These are phyloP conservation scores for Mamestra configurata DNA, from an alignment of 1,140 invertebrate genomes.

Conservation along the genomic window DNA sequence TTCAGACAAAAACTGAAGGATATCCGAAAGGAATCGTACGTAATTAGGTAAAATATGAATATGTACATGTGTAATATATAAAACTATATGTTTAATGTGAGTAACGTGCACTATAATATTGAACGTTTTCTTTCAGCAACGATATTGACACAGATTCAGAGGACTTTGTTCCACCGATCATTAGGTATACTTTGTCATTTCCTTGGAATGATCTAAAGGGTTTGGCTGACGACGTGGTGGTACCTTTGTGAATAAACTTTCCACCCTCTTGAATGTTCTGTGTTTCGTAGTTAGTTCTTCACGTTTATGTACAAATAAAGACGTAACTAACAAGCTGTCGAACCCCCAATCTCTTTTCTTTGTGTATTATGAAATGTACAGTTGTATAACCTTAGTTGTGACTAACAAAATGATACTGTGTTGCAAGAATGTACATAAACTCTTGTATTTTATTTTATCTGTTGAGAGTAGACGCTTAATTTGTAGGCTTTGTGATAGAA, in stretches of 20 bases:
- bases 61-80: conserved; percentile 48
- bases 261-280: conserved; percentile 20
- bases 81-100: conserved; percentile 56
- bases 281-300: conserved; percentile 41
- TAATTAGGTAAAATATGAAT: conserved; percentile 73
- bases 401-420: conserved; percentile 30
- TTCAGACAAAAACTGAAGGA: conserved; percentile 71
- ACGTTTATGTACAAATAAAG: conserved; percentile 33
- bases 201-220: conserved; percentile 53
- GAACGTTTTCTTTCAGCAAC: conserved; percentile 82
- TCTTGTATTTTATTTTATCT: conserved; percentile 1
- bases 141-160: conserved; percentile 69
- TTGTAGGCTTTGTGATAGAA: conserved; percentile 4
- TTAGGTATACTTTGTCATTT: conserved; percentile 70
- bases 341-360: conserved; percentile 9
- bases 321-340: conserved; percentile 55
- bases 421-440: conserved; percentile 30
- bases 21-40: conserved; percentile 68
- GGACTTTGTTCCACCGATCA: conserved; percentile 62
- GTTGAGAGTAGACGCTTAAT: conserved; percentile 3
- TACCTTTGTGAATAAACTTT: conserved; percentile 64
- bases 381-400: conserved; percentile 41
- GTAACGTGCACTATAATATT: conserved; percentile 69
- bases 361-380: conserved; percentile 28
- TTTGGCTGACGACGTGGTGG: conserved; percentile 48